Evolutionary conservation across 2,888 invertebrate species (phyloP).

Genomic region (Drosophila sordidula): DNA sequence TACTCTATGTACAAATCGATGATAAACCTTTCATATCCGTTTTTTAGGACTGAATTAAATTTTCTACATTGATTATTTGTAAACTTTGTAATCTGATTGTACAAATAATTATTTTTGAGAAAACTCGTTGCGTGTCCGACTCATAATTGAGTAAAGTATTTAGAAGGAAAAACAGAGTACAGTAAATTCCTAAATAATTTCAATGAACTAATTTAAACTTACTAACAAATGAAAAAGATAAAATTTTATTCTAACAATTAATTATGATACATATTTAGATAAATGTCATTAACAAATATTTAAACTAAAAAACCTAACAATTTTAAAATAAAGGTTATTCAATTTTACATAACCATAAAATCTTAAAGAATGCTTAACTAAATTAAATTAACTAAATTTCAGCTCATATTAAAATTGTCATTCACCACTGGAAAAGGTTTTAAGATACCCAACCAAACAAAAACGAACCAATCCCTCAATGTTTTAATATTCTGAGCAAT

Average conservation of each 20-base stretch:
- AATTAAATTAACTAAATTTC: conserved; percentile 1
- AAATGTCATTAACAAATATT: conserved; percentile 3
- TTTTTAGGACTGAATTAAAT: conserved; percentile 73
- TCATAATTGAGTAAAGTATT: neutral
- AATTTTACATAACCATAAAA: neutral
- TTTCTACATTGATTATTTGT: too few species aligned
- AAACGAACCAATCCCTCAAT: conserved; percentile 67
- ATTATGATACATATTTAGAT: conserved; percentile 13
- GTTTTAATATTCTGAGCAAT: conserved; percentile 70
- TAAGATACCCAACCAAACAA: conserved; percentile 18
- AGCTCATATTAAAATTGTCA: conserved; percentile 8
- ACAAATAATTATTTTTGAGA: conserved; percentile 30
- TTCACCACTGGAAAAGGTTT: conserved; percentile 10
- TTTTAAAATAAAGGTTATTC: neutral
- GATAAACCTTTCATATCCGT: conserved; percentile 73
- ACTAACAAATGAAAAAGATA: neutral
- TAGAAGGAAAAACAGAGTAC: conserved; percentile 5
- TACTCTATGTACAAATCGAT: conserved; percentile 16
- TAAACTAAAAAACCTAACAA: neutral
- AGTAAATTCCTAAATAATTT: conserved; percentile 1
- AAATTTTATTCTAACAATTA: conserved; percentile 4
- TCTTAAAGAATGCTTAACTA: conserved; percentile 3
- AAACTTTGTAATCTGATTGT: conserved; percentile 36
- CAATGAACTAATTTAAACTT: conserved; percentile 1
- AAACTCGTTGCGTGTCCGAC: conserved; percentile 7